Base-by-base conservation (phyloP, 2,797 vertebrate genomes). In the Dermochelys coriacea region DNA sequence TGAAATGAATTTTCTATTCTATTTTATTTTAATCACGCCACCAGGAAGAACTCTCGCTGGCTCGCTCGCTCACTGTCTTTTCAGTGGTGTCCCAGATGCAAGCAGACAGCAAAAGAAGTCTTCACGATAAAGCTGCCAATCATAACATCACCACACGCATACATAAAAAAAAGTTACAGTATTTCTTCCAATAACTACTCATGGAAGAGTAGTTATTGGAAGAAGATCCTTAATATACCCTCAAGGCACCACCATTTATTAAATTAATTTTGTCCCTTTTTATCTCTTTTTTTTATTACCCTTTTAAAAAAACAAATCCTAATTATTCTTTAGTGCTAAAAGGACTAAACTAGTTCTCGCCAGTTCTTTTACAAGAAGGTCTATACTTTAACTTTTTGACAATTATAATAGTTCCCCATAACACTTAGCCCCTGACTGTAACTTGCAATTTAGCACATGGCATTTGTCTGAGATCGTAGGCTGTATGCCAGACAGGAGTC, bases 1-100 rank as follows among this genome's bases (percentile, higher is more conserved):
- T 57, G 34, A 82, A 95, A 80, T 86, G 50, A 80, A 87, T 88
- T 91, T 95, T 91, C 77, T 54, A 55, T 91, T 91, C 29, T 81
- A 50, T 49, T 92, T 86, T 81, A 88, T 93, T 93, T 93, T 71
- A 81, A 57, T 88, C 41, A 27, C 80, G 90, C 89, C 80, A 23
- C 18, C 50, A 49, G 80, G 71, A 85, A 85, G 68, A 47, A 68
- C 12, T 12, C 12, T 23, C 29, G 41, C 79, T 94, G 54, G 52
- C 64, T 85, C 37, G 25, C 31, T 15, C 16, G 7, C 37, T 29
- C 41, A 31, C 31, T 54, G 21, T 83, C n/a, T 90, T 86, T 23
- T 12, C 86, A 54, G 54, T 92, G 85, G 80, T 80, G 31, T 61
- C 55, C 37, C 45, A 29, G 41, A 31, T 61, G n/a, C 71, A 57